These are phyloP conservation scores for Acomys russatus DNA, from an alignment of 2,797 vertebrate genomes.

Conservation along the genomic window DNA sequence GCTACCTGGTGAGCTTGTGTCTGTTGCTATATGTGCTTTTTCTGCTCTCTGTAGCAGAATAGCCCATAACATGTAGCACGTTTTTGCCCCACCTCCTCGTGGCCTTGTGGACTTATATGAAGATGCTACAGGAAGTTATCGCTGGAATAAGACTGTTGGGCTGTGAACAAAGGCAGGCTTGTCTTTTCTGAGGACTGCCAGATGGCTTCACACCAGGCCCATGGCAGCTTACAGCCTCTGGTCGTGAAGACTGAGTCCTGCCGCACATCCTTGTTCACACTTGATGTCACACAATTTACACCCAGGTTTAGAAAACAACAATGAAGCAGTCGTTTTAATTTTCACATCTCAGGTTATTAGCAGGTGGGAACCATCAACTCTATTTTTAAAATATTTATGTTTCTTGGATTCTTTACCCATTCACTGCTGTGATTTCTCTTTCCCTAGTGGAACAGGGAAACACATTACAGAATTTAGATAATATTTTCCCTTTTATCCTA, in stretches of 20 bases:
- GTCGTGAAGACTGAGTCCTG: neutral
- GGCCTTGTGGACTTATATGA: neutral
- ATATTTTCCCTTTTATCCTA: neutral
- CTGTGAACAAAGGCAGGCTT: neutral
- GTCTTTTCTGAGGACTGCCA: neutral
- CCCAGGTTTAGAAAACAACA: neutral
- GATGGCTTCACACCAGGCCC: neutral
- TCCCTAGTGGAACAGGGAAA: neutral
- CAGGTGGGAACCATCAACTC: neutral
- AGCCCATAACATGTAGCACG: neutral
- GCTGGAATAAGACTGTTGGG: neutral
- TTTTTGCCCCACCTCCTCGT: neutral
- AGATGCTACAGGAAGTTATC: neutral
- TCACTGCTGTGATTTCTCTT: neutral
- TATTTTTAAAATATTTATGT: conserved; percentile 35
- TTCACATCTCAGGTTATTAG: conserved; percentile 57
- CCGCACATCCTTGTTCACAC: conserved; percentile 17
- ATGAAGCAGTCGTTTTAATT: conserved; percentile 42
- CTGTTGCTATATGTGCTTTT: neutral
- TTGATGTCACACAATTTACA: conserved; percentile 39
- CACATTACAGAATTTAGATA: neutral
- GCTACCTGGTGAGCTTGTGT: neutral
- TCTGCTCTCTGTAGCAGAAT: neutral
- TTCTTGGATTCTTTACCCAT: neutral
- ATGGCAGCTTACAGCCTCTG: neutral